Conservation (phyloP, 2,113 vertebrate species). For the Menidia beryllina region DNA sequence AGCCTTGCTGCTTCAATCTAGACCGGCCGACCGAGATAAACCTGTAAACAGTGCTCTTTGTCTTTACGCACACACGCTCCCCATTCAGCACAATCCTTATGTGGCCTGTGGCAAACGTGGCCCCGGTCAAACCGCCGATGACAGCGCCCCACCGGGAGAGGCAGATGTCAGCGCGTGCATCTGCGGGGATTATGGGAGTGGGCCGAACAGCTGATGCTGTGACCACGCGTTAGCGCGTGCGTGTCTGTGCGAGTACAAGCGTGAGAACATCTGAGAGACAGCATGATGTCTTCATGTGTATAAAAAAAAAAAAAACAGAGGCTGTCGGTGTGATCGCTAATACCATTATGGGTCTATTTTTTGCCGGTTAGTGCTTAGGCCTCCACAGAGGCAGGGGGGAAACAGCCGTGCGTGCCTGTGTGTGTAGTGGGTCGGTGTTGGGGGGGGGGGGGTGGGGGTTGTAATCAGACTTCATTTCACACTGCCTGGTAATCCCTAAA, state of each 20-base stretch:
- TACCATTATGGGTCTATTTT: constrained; percentile 44
- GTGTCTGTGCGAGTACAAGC: constrained; percentile 11
- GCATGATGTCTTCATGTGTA: constrained; percentile 39
- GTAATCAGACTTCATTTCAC: constrained; percentile 76
- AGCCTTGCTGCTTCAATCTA: constrained; percentile 3
- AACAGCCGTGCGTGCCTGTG: constrained; percentile 2
- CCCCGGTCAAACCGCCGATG: constrained; percentile 31
- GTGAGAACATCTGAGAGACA: constrained; percentile 16
- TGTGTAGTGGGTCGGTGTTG: constrained; percentile 11
- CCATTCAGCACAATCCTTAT: not conserved
- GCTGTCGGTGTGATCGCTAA: constrained; percentile 43
- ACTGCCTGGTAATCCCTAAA: constrained; percentile 67
- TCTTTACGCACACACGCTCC: no score
- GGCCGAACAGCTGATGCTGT: constrained; percentile 58
- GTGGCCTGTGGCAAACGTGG: constrained; percentile 23
- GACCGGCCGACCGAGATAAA: constrained; percentile 24
- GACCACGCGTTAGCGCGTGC: constrained; percentile 13
- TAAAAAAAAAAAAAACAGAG: no score
- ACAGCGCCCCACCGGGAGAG: constrained; percentile 48
- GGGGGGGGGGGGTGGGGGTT: not conserved
- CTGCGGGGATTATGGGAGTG: constrained; percentile 65
- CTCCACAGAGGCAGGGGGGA: constrained; percentile 13
- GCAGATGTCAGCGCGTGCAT: constrained; percentile 62
- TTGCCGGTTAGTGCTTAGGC: constrained; percentile 35
- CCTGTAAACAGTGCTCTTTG: not conserved